Evolutionary conservation across 2,113 vertebrate species (phyloP), one percentile per base, ranked within the genome.

Genomic region (Scortum barcoo): DNA sequence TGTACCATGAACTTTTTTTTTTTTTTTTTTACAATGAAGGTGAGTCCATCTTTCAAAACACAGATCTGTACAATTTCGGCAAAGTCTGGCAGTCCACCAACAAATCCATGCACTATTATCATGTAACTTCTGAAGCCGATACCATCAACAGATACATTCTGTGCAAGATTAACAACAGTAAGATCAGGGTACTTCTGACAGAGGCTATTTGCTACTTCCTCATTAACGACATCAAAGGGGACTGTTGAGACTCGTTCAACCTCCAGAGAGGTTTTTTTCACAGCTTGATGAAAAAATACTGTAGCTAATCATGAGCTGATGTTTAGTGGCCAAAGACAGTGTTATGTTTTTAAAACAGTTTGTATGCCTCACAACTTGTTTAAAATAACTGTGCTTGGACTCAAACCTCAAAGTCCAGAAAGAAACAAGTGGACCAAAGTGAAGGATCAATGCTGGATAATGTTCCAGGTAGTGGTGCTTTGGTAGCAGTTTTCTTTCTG

Each of bases 331-430:
- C 46, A 48, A 48, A 48, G 46, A 48, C 16, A 48, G 46, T 48
- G 46, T 48, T 48, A 83, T 78, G 61, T 81, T 88, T 81, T 78
- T 88, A 33, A 90, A 90, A 48, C 77, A 84, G 44, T 88, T 88
- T 36, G 80, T 89, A 53, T 89, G 84, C 54, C 70, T 67, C 57
- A 68, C 78, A 76, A 81, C 70, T 44, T 81, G 65, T 67, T 86
- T 70, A 66, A 86, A 78, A 79, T 83, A 86, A 54, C 57, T 62
- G 46, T 86, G 62, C 19, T 82, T 86, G 38, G 60, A 76, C 24
- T 73, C 69, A 57, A 86, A 85, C 57, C 72, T 66, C 44, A 74
- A 63, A 48, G 87, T 84, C 72, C 80, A 86, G 46, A 13, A 89
- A 68, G 5, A 42, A 74, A 54, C 71, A 75, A 71, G 57, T 14